phyloP scores from a whole-genome alignment of 1,140 invertebrate genomes.

The Ips typographus region DNA sequence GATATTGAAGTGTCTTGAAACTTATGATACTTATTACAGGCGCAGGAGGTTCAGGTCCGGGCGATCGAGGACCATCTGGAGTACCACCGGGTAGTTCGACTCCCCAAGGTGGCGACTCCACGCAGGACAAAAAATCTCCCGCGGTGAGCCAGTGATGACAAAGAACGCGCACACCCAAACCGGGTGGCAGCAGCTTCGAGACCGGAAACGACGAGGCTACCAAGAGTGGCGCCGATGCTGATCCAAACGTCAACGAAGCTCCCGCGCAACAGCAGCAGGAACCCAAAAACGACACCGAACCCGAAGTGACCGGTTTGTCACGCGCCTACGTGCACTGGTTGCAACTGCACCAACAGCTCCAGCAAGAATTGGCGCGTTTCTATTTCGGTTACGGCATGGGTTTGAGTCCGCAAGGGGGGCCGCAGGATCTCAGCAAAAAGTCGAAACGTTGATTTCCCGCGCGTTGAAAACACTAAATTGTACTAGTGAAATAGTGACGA shows the following conservation, averaged over 20 bases:
- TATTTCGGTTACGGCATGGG: slow-evolving; percentile 24
- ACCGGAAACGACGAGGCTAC: slow-evolving; percentile 12
- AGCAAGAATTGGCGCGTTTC: slow-evolving; percentile 30
- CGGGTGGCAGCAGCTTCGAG: slow-evolving; percentile 23
- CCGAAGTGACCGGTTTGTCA: slow-evolving; percentile 22
- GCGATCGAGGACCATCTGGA: slow-evolving; percentile 49
- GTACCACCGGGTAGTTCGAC: slow-evolving; percentile 63
- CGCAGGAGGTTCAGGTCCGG: slow-evolving; percentile 45
- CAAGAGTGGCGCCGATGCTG: background rate
- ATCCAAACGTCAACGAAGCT: background rate
- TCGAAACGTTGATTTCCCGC: slow-evolving; percentile 15
- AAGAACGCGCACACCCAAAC: slow-evolving; percentile 34
- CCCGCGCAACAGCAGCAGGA: background rate
- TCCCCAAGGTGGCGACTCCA: slow-evolving; percentile 64
- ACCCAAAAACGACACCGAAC: slow-evolving; percentile 2
- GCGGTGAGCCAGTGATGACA: slow-evolving; percentile 73
- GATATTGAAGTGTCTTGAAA: too few relatives aligned
- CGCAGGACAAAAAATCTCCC: slow-evolving; percentile 72
- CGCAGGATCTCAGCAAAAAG: slow-evolving; percentile 34
- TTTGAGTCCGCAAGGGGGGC: slow-evolving; percentile 16
- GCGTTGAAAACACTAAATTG: slow-evolving; percentile 1
- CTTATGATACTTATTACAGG: slow-evolving; percentile 30
- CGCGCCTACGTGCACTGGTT: slow-evolving; percentile 32
- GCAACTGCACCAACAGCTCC: slow-evolving; percentile 29
- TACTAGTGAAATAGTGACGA: too few relatives aligned